Conservation (phyloP, 1,140 invertebrate genomes). For the Ceratitis capitata region DNA sequence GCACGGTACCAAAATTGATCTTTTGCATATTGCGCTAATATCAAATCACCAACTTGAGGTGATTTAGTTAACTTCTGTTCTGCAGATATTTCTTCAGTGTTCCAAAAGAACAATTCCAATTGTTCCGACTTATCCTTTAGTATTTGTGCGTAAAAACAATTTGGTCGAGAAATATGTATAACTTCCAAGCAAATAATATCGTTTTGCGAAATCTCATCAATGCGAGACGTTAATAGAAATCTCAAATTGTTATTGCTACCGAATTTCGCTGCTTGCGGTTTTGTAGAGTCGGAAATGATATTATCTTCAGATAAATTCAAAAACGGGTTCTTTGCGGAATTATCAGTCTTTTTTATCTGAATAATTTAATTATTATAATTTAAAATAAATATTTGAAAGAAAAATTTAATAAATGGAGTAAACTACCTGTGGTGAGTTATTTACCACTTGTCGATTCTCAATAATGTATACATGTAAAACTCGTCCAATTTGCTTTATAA, state of each 20-base stretch:
- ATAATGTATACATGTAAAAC: slow-evolving; percentile 20
- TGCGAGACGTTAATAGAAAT: background rate
- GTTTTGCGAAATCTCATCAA: background rate
- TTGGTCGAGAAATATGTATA: slow-evolving; percentile 15
- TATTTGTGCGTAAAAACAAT: slow-evolving; percentile 22
- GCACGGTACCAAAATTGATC: slow-evolving; percentile 43
- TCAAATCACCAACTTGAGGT: slow-evolving; percentile 16
- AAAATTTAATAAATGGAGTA: background rate
- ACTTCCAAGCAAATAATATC: background rate
- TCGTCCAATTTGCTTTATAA: background rate
- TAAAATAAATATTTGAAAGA: no score
- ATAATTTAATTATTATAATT: no score
- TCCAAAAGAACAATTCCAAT: slow-evolving; percentile 36
- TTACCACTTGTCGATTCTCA: background rate
- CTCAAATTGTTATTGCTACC: background rate
- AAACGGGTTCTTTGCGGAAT: background rate
- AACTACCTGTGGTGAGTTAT: background rate
- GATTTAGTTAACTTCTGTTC: background rate
- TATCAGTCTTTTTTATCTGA: background rate
- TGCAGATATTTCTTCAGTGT: background rate
- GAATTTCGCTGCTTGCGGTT: background rate
- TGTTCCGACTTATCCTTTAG: background rate
- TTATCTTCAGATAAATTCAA: slow-evolving; percentile 27
- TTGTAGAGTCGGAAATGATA: background rate
- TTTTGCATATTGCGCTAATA: slow-evolving; percentile 36